Percentiles rank a stretch among this genome's conserved stretches.
These are phyloP conservation scores for Acronicta psi DNA, from an alignment of 2,888 invertebrate species.

Conservation along the genomic window DNA sequence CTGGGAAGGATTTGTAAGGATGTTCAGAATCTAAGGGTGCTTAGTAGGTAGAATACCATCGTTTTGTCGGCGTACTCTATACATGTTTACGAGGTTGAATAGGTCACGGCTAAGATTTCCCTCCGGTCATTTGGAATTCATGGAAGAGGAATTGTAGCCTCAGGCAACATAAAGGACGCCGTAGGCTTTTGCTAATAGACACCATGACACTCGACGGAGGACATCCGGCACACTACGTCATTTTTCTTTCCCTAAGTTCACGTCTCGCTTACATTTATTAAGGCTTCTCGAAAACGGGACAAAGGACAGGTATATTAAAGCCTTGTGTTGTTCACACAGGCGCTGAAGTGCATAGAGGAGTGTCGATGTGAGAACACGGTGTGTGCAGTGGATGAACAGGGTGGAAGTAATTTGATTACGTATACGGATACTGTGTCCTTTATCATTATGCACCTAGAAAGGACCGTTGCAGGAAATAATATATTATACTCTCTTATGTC, in stretches of 20 bases:
- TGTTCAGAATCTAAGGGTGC: conserved; percentile 35
- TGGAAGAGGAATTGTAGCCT: conserved; percentile 87
- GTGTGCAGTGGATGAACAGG: conserved; percentile 33
- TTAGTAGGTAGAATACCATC: conserved; percentile 25
- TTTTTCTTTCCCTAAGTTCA: conserved; percentile 72
- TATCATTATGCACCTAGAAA: background rate
- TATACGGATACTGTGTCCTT: background rate
- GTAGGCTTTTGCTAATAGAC: conserved; percentile 82
- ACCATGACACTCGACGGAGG: conserved; percentile 72
- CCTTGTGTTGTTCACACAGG: conserved; percentile 57
- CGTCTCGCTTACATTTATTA: conserved; percentile 77
- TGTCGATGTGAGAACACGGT: conserved; percentile 38
- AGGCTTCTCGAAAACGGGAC: conserved; percentile 62
- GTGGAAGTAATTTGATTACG: conserved; percentile 15
- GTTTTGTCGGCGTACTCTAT: conserved; percentile 59
- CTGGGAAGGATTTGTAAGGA: conserved; percentile 41
- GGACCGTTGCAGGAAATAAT: background rate
- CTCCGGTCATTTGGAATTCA: conserved; percentile 89
- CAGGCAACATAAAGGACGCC: conserved; percentile 87
- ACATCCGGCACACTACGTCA: conserved; percentile 71
- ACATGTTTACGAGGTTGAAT: conserved; percentile 80
- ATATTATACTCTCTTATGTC: too few species aligned
- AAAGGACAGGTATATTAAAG: conserved; percentile 61
- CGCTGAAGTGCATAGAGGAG: conserved; percentile 54
- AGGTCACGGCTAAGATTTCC: conserved; percentile 89